phyloP scores from a whole-genome alignment of 2,113 vertebrate genomes.

The Amphiprion percula region DNA sequence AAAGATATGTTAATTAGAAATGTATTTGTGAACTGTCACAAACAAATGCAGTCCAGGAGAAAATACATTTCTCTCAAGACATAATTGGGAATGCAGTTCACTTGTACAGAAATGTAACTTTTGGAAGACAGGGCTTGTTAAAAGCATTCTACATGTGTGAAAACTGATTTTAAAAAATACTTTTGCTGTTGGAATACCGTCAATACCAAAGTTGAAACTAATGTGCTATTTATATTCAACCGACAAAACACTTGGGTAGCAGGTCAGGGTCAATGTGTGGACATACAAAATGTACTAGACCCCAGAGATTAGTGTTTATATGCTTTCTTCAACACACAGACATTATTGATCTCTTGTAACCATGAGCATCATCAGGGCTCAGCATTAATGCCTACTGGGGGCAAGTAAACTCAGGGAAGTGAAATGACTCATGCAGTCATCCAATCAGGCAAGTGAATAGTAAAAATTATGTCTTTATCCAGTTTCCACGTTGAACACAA shows the following conservation, averaged over 20 bases:
- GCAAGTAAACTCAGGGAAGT: too few species aligned
- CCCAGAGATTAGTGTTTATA: neutral
- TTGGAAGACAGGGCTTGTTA: neutral
- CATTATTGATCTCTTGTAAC: neutral
- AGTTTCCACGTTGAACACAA: too few species aligned
- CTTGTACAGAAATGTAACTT: too few species aligned
- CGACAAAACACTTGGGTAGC: neutral
- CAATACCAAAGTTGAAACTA: neutral
- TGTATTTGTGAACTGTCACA: too few species aligned
- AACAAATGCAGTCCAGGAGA: too few species aligned
- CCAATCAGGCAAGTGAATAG: too few species aligned
- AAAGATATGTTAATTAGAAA: too few species aligned
- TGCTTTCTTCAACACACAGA: neutral
- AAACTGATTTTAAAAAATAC: neutral
- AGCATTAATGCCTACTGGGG: neutral
- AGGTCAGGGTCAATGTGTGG: neutral
- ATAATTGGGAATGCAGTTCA: too few species aligned
- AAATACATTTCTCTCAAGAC: too few species aligned
- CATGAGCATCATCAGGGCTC: neutral
- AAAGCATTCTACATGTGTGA: neutral
- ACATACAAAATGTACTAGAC: neutral
- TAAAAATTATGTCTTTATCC: too few species aligned
- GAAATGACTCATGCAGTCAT: too few species aligned
- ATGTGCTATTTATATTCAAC: neutral
- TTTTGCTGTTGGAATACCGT: neutral